Base-by-base conservation (phyloP, 2,888 invertebrate genomes). In the Agrochola circellaris region DNA sequence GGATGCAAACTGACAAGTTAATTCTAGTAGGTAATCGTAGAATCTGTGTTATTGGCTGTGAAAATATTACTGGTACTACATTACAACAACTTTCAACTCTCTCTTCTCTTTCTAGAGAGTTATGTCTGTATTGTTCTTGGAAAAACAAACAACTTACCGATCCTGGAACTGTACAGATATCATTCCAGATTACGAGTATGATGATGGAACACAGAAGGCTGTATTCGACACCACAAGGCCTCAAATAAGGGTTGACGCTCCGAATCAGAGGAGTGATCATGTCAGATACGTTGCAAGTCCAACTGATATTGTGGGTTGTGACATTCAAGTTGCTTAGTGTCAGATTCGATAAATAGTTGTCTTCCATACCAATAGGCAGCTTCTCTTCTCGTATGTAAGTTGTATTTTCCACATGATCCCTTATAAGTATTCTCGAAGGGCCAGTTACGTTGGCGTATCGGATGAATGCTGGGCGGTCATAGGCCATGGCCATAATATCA, bases 141-240 rank as follows among this genome's bases (percentile, higher is more conserved):
- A 34, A 54, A 77, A 30, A 51, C 30, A 45, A 51, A 65, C 20
- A 42, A 92, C 91, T 93, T 95, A 95, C 95, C 92, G 93, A 95
- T 86, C 97, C 95, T 77, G 97, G 95, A 34, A 96, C 96, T 75
- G 97, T 97, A 92, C 97, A 97, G 73, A 98, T 97, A 91, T 98
- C 98, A 92, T 98, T 98, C 98, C 98, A 98, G 95, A 98, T 98
- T 84, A 98, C 98, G 90, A 97, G 98, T 86, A 98, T 97, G 84
- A 98, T 97, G 82, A 98, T 98, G 2, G 98, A 98, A 89, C 98
- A 98, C 83, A 98, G 97, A 77, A 98, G 96, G 89, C 98, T 98
- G 95, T 98, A 98, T 92, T 98, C 98, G 79, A 98, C 98, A 72
- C 98, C 98, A 91, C 98, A 98, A 0, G 98, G 98, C 91, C 98